These are phyloP conservation scores for Lithophane leautieri DNA, from an alignment of 2,888 invertebrate species.

Conservation along the genomic window DNA sequence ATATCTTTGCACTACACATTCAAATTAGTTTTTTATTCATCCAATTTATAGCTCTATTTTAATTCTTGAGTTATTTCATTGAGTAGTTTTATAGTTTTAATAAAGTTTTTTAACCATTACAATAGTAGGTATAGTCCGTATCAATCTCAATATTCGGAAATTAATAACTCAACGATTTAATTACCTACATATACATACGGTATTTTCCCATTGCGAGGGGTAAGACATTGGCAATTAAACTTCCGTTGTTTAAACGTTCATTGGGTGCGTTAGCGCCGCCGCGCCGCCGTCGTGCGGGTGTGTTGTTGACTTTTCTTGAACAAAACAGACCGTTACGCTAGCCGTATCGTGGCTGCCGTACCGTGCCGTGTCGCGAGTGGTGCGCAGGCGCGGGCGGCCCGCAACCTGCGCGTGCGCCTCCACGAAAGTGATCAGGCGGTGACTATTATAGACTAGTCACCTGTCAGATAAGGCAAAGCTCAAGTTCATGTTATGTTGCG, in stretches of 20 bases:
- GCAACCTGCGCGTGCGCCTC: constrained; percentile 74
- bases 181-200: background rate
- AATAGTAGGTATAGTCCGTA: background rate
- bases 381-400: constrained; percentile 48
- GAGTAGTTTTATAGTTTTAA: constrained; percentile 14
- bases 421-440: constrained; percentile 70
- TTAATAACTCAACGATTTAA: background rate
- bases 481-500: constrained; percentile 21
- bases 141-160: background rate
- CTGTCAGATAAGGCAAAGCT: constrained; percentile 68
- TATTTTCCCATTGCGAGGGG: constrained; percentile 36
- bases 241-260: constrained; percentile 57
- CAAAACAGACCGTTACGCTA: constrained; percentile 79
- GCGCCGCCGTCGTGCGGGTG: constrained; percentile 27
- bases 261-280: constrained; percentile 54
- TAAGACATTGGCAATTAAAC: constrained; percentile 55
- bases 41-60: constrained; percentile 48
- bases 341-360: constrained; percentile 43
- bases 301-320: constrained; percentile 73
- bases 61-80: constrained; percentile 43
- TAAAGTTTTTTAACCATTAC: constrained; percentile 9
- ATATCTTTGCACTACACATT: constrained; percentile 30
- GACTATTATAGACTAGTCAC: constrained; percentile 69
- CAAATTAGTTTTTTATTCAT: constrained; percentile 47
- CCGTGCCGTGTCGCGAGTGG: constrained; percentile 37